Percentiles rank a stretch among this genome's conserved stretches.
These are phyloP conservation scores for Garrulus glandarius DNA, from an alignment of 2,797 vertebrate species.

Conservation along the genomic window DNA sequence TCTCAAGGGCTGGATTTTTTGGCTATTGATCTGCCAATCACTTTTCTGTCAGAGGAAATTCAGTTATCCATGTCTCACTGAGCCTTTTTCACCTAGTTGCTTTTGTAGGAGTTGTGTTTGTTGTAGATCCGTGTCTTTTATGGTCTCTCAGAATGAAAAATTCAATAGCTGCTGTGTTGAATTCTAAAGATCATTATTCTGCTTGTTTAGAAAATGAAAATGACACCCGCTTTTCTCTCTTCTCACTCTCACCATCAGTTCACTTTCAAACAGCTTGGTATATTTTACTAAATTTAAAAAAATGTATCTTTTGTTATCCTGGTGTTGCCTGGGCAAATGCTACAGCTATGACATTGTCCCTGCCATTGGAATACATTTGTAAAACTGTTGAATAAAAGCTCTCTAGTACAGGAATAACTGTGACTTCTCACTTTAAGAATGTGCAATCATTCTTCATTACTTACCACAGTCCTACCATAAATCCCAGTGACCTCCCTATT, in stretches of 20 bases:
- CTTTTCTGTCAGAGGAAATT: background rate
- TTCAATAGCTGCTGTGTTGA: background rate
- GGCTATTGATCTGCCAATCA: slow-evolving; percentile 19
- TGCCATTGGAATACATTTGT: background rate
- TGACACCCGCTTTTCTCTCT: background rate
- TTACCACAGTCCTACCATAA: background rate
- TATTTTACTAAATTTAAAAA: background rate
- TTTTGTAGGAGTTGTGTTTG: background rate
- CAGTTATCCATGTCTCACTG: background rate
- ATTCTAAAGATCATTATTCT: slow-evolving; percentile 25
- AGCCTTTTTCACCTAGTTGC: background rate
- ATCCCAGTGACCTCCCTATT: background rate
- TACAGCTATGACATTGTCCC: background rate
- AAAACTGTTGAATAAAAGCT: background rate
- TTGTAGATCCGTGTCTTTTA: background rate
- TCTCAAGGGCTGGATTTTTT: background rate
- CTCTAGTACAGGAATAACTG: background rate
- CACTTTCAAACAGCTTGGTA: background rate
- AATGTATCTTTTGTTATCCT: background rate
- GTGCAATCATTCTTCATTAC: background rate
- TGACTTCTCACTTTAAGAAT: background rate
- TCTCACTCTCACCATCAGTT: background rate
- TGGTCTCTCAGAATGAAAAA: background rate
- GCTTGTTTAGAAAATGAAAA: slow-evolving; percentile 39
- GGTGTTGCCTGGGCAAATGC: background rate